Conservation (phyloP, 92 coral and sea anemone species). For the Metridium senile region DNA sequence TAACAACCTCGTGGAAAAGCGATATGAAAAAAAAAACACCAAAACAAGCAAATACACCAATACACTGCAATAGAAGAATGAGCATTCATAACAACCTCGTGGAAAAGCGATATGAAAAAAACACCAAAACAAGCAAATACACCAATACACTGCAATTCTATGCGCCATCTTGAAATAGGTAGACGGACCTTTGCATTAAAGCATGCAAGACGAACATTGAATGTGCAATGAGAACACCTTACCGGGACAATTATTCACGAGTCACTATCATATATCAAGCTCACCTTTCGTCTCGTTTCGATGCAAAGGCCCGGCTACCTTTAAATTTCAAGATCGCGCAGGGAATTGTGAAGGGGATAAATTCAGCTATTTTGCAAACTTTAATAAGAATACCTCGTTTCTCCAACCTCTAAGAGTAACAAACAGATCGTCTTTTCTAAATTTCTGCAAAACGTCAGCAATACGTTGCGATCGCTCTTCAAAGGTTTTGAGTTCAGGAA, state of each 20-base stretch:
- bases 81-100: neutral
- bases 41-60: conserved; percentile 20
- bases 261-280: too few relatives aligned
- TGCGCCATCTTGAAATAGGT: too few relatives aligned
- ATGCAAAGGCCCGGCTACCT: too few relatives aligned
- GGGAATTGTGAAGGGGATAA: neutral
- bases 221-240: too few relatives aligned
- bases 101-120: neutral
- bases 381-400: conserved; percentile 67
- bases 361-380: neutral
- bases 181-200: too few relatives aligned
- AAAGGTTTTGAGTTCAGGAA: conserved; percentile 64
- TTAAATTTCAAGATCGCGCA: neutral
- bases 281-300: too few relatives aligned
- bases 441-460: conserved; percentile 74
- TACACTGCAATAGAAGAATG: conserved; percentile 4
- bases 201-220: too few relatives aligned
- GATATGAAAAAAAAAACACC: neutral
- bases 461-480: conserved; percentile 71
- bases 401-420: conserved; percentile 88
- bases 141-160: conserved; percentile 29
- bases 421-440: conserved; percentile 66
- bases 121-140: neutral
- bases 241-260: too few relatives aligned
- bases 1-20: neutral